phyloP scores from a whole-genome alignment of 1,140 invertebrate genomes.

The Bilobella aurantiaca region DNA sequence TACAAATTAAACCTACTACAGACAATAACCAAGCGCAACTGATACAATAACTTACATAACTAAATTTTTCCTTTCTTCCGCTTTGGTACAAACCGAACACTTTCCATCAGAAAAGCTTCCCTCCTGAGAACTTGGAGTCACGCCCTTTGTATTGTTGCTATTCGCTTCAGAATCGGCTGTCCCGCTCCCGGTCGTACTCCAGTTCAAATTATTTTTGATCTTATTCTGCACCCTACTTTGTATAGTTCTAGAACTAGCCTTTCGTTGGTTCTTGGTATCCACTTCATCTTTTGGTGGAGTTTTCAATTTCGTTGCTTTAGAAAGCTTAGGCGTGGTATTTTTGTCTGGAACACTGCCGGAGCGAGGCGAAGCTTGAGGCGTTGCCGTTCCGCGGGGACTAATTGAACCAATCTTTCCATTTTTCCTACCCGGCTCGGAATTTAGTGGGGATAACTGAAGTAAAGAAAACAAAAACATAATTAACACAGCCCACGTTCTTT shows the following conservation, averaged over 20 bases:
- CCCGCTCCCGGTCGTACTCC: too few relatives aligned
- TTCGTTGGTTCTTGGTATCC: not conserved
- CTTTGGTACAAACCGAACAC: conserved; percentile 55
- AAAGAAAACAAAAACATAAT: not conserved
- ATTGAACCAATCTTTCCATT: not conserved
- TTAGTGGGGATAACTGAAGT: not conserved
- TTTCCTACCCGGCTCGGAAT: not conserved
- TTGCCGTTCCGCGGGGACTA: not conserved
- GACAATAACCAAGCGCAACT: conserved; percentile 6
- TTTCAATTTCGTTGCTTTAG: not conserved
- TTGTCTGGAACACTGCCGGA: too few relatives aligned
- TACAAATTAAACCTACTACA: not conserved
- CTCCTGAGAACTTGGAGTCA: not conserved
- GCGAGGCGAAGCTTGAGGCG: too few relatives aligned
- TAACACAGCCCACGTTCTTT: not conserved
- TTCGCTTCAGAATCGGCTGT: too few relatives aligned
- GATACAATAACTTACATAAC: conserved; percentile 49
- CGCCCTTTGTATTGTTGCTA: too few relatives aligned
- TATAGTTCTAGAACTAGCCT: not conserved
- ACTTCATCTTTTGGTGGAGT: too few relatives aligned
- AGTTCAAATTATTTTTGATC: not conserved
- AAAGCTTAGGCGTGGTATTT: not conserved
- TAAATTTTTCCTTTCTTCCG: conserved; percentile 53
- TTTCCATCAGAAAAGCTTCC: conserved; percentile 36
- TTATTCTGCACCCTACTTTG: not conserved